These are phyloP conservation scores for Delphinapterus leucas DNA, from an alignment of 2,113 vertebrate genomes.

Conservation along the genomic window DNA sequence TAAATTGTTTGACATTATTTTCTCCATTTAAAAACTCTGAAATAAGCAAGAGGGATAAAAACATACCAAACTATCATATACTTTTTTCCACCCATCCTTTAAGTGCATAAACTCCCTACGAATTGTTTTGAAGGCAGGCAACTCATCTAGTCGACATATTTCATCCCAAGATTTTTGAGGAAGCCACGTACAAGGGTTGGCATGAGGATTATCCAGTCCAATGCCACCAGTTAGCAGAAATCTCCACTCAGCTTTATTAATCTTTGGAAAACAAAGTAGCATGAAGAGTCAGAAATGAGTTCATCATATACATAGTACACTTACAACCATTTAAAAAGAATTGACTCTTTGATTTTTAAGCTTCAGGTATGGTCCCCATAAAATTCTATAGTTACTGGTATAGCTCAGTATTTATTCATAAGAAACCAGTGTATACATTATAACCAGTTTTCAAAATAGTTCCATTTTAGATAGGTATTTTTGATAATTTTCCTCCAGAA, in stretches of 20 bases:
- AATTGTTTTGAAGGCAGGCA: constrained; percentile 83
- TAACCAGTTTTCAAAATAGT: neutral
- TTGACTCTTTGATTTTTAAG: neutral
- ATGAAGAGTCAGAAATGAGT: neutral
- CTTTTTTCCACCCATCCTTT: constrained; percentile 88
- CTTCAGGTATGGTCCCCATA: neutral
- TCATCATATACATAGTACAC: neutral
- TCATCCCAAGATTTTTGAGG: constrained; percentile 92
- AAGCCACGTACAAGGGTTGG: constrained; percentile 90
- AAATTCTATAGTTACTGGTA: neutral
- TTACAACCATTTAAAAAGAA: neutral
- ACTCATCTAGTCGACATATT: constrained; percentile 87
- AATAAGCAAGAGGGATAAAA: neutral
- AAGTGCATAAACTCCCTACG: constrained; percentile 82
- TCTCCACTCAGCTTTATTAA: constrained; percentile 88
- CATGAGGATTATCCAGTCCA: constrained; percentile 88
- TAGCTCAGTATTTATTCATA: neutral
- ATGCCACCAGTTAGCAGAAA: constrained; percentile 92
- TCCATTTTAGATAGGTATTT: neutral
- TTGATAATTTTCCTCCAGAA: neutral
- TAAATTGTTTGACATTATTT: neutral
- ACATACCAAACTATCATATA: constrained; percentile 91
- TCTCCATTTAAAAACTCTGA: neutral
- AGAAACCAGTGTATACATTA: neutral
- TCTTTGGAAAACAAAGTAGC: constrained; percentile 74